Base-by-base conservation (phyloP, 2,797 vertebrate genomes). In the Liparis tanakae region DNA sequence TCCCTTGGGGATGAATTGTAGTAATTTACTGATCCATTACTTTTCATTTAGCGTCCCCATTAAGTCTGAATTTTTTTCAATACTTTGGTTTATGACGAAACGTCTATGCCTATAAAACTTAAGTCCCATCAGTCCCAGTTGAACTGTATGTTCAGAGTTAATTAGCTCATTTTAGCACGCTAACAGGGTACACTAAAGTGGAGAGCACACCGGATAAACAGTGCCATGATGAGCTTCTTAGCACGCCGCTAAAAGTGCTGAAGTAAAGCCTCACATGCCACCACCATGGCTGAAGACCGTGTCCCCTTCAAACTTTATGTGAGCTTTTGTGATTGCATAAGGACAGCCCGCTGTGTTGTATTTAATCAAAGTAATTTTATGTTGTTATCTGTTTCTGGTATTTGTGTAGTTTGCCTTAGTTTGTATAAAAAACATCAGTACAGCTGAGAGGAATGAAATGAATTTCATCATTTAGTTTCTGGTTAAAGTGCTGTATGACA, bases 391-490 rank as follows among this genome's bases (percentile, higher is more conserved):
- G 13, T 66, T n/a, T 68, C 20, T 53, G 65, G 34, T 5, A 30
- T 70, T 69, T 37, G 4, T 30, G 25, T 30, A 2, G 30, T 44
- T 51, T 6, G 6, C 36, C 39, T 77, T 53, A 56, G 60, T 79
- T 72, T 60, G 33, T 25, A 62, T 72, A 61, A 61, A 50, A 50
- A 62, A 48, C 50, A 43, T 72, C 48, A 60, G 51, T 51, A 25
- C 66, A 56, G 58, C 7, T 34, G 10, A 34, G 15, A 34, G 18
- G 10, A 46, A 70, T 34, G 33, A 78, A 56, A 80, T 78, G 41
- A 68, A 81, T 74, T 80, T 62, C 46, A 44, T 76, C 67, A 79
- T 74, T 77, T 82, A 80, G 55, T 51, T 50, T 63, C 25, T 33
- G 63, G 43, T 70, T 83, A 64, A 73, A 77, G 63, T 74, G 67